Percentiles rank a stretch among this genome's conserved stretches.
Conservation (phyloP, 2,888 invertebrate species). For the Eristalinus sepulchralis region DNA sequence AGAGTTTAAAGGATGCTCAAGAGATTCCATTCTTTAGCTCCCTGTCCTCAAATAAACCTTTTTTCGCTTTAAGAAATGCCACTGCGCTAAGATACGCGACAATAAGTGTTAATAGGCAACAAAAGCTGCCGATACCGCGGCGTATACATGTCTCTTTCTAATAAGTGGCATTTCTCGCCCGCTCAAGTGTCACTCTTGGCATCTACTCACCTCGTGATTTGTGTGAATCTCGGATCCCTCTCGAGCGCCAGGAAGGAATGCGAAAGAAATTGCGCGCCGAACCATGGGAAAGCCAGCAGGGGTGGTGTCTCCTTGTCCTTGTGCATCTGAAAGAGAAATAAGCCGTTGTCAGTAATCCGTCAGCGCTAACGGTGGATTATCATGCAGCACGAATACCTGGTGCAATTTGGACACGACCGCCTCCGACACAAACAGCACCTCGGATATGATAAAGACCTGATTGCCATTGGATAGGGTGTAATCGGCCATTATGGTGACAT, state of each 20-base stretch:
- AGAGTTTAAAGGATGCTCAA: no score
- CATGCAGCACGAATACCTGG: slow-evolving; percentile 78
- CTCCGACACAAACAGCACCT: slow-evolving; percentile 85
- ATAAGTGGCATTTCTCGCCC: neutral
- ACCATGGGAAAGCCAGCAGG: slow-evolving; percentile 85
- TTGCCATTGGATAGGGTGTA: slow-evolving; percentile 85
- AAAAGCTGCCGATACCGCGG: no score
- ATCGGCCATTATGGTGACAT: slow-evolving; percentile 83
- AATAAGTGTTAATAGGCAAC: no score
- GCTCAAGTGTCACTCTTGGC: neutral
- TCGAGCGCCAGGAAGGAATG: slow-evolving; percentile 85
- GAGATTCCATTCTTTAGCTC: no score
- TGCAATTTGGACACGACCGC: slow-evolving; percentile 84
- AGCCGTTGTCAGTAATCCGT: neutral
- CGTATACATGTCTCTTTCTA: no score
- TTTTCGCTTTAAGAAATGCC: no score
- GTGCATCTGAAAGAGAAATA: slow-evolving; percentile 79
- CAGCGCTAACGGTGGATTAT: neutral
- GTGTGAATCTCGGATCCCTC: slow-evolving; percentile 83
- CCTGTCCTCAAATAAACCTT: no score
- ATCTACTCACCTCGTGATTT: slow-evolving; percentile 81
- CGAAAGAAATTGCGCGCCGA: slow-evolving; percentile 85
- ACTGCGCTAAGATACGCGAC: no score
- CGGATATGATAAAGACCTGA: slow-evolving; percentile 84
- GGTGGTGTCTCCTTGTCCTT: slow-evolving; percentile 86